Percentiles rank a stretch among this genome's conserved stretches.
phyloP scores from a whole-genome alignment of 2,113 vertebrate genomes.

The Regulus satrapa region DNA sequence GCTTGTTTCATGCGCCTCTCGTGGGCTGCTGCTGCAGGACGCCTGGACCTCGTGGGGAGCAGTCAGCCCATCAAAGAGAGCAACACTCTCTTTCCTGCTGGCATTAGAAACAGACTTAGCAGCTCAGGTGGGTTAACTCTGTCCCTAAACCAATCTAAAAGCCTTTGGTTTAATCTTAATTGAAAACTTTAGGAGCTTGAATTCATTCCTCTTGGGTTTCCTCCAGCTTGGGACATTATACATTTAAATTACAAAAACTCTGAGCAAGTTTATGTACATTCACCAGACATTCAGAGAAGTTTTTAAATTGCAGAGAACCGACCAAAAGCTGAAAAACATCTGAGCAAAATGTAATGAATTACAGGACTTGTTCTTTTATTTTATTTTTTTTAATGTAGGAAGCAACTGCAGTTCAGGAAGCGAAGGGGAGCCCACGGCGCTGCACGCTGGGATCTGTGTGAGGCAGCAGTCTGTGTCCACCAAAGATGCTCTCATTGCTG shows the following conservation, averaged over 20 bases:
- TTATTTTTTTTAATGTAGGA: conserved; percentile 73
- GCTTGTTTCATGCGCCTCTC: conserved; percentile 97
- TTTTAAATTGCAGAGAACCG: neutral
- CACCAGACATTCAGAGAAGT: neutral
- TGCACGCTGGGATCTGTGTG: conserved; percentile 95
- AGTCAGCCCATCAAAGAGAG: conserved; percentile 95
- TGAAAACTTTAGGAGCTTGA: neutral
- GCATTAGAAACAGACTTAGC: conserved; percentile 91
- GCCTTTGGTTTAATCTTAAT: neutral
- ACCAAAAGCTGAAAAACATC: neutral
- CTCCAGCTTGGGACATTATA: neutral
- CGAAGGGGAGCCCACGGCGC: conserved; percentile 86
- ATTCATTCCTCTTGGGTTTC: neutral
- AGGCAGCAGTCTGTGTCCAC: conserved; percentile 90
- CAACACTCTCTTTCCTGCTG: conserved; percentile 86
- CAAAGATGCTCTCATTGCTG: conserved; percentile 94
- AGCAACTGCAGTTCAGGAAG: conserved; percentile 98
- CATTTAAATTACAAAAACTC: neutral
- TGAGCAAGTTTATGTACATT: neutral
- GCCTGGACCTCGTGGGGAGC: conserved; percentile 93
- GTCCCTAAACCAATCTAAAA: neutral
- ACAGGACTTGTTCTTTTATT: neutral
- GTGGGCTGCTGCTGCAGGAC: conserved; percentile 95
- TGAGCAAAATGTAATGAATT: neutral
- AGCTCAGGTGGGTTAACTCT: conserved; percentile 83